Evolutionary conservation across 1,140 invertebrate species (phyloP).

Genomic region (Drosophila willistoni): DNA sequence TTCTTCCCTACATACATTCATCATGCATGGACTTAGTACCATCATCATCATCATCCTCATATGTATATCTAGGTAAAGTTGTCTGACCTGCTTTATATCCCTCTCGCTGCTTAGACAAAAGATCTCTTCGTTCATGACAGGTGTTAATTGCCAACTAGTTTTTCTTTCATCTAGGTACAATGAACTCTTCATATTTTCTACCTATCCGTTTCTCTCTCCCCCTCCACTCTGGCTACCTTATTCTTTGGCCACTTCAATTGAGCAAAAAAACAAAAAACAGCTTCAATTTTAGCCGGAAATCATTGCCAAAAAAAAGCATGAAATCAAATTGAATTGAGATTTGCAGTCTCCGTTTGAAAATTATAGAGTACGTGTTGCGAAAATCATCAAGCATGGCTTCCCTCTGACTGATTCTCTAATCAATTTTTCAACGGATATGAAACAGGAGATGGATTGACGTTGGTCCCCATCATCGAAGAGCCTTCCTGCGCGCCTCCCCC

Average conservation of each 20-base stretch:
- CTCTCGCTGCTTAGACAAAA: not conserved
- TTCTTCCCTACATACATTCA: not conserved
- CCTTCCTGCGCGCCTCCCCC: not conserved
- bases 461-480: slow-evolving; percentile 12
- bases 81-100: slow-evolving; percentile 40
- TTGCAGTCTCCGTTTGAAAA: slow-evolving; percentile 15
- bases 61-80: slow-evolving; percentile 32
- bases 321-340: slow-evolving; percentile 6
- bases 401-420: not conserved
- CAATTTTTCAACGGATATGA: slow-evolving; percentile 60
- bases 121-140: slow-evolving; percentile 53
- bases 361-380: slow-evolving; percentile 19
- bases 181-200: slow-evolving; percentile 44
- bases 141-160: slow-evolving; percentile 69
- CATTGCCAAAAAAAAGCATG: slow-evolving; percentile 22
- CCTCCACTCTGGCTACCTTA: not conserved
- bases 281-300: slow-evolving; percentile 16
- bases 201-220: not conserved
- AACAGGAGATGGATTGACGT: slow-evolving; percentile 72
- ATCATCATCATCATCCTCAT: slow-evolving; percentile 13
- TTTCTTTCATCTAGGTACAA: slow-evolving; percentile 54
- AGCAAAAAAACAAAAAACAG: slow-evolving; percentile 26
- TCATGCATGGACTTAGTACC: too few relatives aligned
- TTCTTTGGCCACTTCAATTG: not conserved
- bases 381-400: not conserved